Base-by-base conservation (phyloP, 2,113 vertebrate species). In the Hiodon alosoides region DNA sequence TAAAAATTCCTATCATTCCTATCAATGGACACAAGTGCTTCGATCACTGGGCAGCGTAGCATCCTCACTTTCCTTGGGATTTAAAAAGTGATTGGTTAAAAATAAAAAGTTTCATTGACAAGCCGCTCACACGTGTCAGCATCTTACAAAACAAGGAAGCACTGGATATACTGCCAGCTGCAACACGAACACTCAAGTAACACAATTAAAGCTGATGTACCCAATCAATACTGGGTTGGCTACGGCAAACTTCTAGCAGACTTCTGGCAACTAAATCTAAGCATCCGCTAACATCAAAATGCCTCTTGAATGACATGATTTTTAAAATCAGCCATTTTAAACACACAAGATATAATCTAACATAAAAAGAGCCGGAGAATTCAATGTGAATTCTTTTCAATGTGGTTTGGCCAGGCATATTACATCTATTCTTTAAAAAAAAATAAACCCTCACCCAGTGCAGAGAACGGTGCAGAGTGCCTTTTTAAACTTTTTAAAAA, bases 161-260 rank as follows among this genome's bases (percentile, higher is more conserved):
- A 7, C 7, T 48, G 14, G 31, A 55, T 31, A 8, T 58, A 55
- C n/a, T 7, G 50, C 13, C 54, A 51, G 65, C 9, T 51, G 16
- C 61, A 66, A 51, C 61, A 65, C 11, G 46, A 75, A 58, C 10
- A 55, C n/a, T n/a, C 47, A 17, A 7, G 55, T n/a, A 53, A 8
- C 73, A 31, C 48, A 71, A 52, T 46, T 57, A 66, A 71, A 57
- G n/a, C 64, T 68, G 47, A 54, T 59, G 55, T 55, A 69, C 51
- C 54, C 50, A 64, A 67, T 67, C 64, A 59, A 75, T 67, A 75
- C 46, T 7, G 51, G 53, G 64, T 50, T 50, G 16, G 64, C 53
- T 46, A 54, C n/a, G n/a, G 1, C 31, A 31, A 31, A 31, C 31
- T 31, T 31, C 31, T 31, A 31, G 31, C 31, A 31, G 31, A 31